Evolutionary conservation across 2,113 vertebrate genomes (phyloP).

Genomic region (Malurus melanocephalus): DNA sequence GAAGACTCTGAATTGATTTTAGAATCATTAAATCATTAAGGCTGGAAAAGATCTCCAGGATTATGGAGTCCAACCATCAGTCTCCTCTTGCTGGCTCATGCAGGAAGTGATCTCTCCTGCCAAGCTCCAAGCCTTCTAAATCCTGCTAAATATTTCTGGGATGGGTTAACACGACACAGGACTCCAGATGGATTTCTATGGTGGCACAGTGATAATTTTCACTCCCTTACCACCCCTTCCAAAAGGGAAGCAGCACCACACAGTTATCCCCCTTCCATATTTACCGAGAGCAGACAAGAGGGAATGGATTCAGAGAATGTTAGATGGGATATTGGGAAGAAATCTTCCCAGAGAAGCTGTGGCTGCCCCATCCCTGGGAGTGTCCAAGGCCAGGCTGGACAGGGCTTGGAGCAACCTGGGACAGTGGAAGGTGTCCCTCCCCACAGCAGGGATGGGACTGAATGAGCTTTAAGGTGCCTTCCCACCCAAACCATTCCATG

Average conservation of each 20-base stretch:
- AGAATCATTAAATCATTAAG: neutral
- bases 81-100: neutral
- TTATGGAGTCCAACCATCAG: neutral
- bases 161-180: neutral
- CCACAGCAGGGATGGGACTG: neutral
- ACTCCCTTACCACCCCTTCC: neutral
- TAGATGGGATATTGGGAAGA: neutral
- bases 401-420: neutral
- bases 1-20: neutral
- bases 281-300: neutral
- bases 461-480: neutral
- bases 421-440: neutral
- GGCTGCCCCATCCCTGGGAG: neutral
- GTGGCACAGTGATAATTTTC: neutral
- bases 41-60: neutral
- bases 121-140: neutral
- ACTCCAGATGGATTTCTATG: neutral
- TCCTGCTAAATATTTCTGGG: neutral
- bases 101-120: neutral
- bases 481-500: neutral
- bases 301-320: neutral
- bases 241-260: neutral
- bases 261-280: neutral
- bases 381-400: neutral
- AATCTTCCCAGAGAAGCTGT: neutral